phyloP scores from a whole-genome alignment of 2,888 invertebrate species.

The Eilema sororculum region DNA sequence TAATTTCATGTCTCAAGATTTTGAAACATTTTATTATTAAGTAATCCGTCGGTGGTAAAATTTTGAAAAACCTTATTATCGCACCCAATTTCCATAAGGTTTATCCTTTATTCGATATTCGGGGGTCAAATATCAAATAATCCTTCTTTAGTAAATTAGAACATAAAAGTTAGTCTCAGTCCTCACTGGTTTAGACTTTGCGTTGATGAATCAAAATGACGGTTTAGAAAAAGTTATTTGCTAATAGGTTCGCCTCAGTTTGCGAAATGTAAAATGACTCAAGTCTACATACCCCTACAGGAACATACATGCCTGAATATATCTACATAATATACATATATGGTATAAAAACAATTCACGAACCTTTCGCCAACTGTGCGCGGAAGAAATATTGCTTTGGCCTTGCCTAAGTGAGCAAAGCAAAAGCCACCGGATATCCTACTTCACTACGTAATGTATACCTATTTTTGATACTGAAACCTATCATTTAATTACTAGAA shows the following conservation, averaged over 20 bases:
- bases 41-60: too few species aligned
- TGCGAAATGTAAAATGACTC: too few species aligned
- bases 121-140: too few species aligned
- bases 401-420: constrained; percentile 12
- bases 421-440: constrained; percentile 1
- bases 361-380: constrained; percentile 10
- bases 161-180: too few species aligned
- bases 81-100: too few species aligned
- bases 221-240: too few species aligned
- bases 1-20: neutral
- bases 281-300: neutral
- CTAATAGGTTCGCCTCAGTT: too few species aligned
- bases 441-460: neutral
- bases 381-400: constrained; percentile 16
- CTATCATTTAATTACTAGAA: neutral
- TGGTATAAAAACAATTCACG: neutral
- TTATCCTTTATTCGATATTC: too few species aligned
- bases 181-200: too few species aligned
- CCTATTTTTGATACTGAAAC: neutral
- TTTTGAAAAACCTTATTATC: too few species aligned
- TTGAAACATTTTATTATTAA: neutral
- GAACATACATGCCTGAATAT: neutral
- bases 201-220: too few species aligned
- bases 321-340: neutral
- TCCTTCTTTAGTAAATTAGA: too few species aligned